phyloP scores from a whole-genome alignment of 2,797 vertebrate species.

The Parotocinclus haroldoi region DNA sequence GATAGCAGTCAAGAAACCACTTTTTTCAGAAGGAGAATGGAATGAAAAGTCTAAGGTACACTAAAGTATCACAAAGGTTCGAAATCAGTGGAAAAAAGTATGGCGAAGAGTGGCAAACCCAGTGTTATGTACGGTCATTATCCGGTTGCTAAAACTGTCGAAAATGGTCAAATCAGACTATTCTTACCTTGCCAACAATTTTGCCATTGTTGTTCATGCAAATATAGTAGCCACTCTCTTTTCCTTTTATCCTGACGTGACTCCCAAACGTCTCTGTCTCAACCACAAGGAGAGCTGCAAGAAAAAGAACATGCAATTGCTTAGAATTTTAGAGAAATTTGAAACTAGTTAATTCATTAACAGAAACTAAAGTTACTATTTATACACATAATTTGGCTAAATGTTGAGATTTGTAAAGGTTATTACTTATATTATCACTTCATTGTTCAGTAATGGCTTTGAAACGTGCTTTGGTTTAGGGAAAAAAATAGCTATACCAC shows the following conservation, averaged over 20 bases:
- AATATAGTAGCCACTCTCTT: constrained; percentile 81
- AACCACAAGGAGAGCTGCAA: constrained; percentile 75
- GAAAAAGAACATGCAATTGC: constrained; percentile 1
- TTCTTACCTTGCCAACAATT: constrained; percentile 78
- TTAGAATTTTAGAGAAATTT: neutral
- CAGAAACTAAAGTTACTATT: too few relatives aligned
- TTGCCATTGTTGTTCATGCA: constrained; percentile 82
- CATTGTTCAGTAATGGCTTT: neutral
- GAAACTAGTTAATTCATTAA: neutral
- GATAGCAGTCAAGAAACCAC: too few relatives aligned
- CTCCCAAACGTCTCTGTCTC: constrained; percentile 82
- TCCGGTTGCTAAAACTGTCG: too few relatives aligned
- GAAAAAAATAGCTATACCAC: constrained; percentile 9
- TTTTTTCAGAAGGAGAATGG: too few relatives aligned
- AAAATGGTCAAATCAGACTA: neutral
- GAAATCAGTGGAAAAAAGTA: too few relatives aligned
- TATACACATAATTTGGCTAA: too few relatives aligned
- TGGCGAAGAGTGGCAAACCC: too few relatives aligned
- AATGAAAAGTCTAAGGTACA: too few relatives aligned
- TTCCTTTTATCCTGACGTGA: constrained; percentile 79
- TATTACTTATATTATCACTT: neutral
- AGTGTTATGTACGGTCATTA: too few relatives aligned
- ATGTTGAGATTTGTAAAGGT: neutral
- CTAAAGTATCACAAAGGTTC: too few relatives aligned
- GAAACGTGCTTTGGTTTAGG: constrained; percentile 2